Conservation (phyloP, 2,113 vertebrate species). For the Opisthocomus hoazin region DNA sequence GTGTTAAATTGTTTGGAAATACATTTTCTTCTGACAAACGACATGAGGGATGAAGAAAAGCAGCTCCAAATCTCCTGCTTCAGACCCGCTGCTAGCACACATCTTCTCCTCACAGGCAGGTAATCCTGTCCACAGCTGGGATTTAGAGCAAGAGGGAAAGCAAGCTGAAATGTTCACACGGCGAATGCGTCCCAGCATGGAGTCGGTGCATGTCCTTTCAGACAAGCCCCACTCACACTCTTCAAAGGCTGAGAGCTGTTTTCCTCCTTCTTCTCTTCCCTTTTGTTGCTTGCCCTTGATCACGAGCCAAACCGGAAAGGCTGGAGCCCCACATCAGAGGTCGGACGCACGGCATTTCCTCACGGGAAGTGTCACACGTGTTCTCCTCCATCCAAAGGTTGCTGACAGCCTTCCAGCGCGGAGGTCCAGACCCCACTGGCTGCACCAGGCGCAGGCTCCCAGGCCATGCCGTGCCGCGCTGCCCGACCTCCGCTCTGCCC, state of each 20-base stretch:
- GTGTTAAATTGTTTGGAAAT: background rate
- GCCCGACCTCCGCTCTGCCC: accelerated
- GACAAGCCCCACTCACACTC: background rate
- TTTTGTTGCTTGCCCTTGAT: constrained; percentile 4
- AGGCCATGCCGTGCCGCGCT: accelerated
- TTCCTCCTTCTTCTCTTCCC: background rate
- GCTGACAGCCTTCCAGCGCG: background rate
- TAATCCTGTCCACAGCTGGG: background rate
- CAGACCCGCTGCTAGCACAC: background rate
- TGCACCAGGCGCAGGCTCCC: accelerated
- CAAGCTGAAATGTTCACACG: accelerated
- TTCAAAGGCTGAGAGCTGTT: constrained; percentile 22
- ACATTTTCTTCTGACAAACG: background rate
- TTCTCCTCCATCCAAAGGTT: background rate
- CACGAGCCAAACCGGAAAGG: constrained; percentile 23
- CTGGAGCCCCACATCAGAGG: background rate
- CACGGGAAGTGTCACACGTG: background rate
- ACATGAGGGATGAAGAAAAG: background rate
- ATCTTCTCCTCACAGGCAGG: background rate
- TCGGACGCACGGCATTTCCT: background rate
- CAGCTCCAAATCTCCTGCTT: background rate
- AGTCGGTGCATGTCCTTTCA: background rate
- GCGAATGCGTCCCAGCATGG: background rate
- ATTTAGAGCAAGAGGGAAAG: background rate
- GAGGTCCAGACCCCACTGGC: background rate